Evolutionary conservation across 2,797 vertebrate species (phyloP).

Genomic region (Parotocinclus haroldoi): DNA sequence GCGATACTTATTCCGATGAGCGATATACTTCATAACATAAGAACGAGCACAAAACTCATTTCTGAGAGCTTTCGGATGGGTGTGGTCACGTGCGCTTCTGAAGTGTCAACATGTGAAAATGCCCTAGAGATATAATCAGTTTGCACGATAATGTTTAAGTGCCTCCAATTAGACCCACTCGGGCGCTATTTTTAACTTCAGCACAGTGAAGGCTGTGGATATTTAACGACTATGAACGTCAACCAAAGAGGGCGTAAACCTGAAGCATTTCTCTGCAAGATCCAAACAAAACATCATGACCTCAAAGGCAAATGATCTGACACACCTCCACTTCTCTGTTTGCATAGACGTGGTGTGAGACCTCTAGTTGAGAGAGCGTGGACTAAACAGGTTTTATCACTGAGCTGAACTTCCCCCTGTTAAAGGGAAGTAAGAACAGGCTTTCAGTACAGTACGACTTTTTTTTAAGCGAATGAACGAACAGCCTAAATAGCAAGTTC

Average conservation of each 20-base stretch:
- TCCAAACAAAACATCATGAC: slow-evolving; percentile 13
- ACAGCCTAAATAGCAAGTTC: not conserved
- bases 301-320: slow-evolving; percentile 39
- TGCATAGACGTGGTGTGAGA: slow-evolving; percentile 22
- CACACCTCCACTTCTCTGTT: slow-evolving; percentile 23
- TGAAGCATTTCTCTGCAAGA: not conserved
- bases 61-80: too few species aligned
- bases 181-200: slow-evolving; percentile 6
- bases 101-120: too few species aligned
- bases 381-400: not conserved
- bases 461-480: not conserved
- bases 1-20: too few species aligned
- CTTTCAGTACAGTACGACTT: not conserved
- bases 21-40: not conserved
- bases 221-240: not conserved
- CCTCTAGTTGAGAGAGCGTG: slow-evolving; percentile 1
- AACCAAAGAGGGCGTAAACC: slow-evolving; percentile 1
- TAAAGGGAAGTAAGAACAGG: not conserved
- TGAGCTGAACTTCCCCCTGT: not conserved
- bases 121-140: too few species aligned
- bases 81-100: too few species aligned
- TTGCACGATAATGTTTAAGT: too few species aligned
- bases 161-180: slow-evolving; percentile 1
- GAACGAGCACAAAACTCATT: not conserved
- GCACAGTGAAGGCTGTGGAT: not conserved